Percentiles rank a stretch among this genome's conserved stretches.
These are phyloP conservation scores for Harpalus rubripes DNA, from an alignment of 2,888 invertebrate species.

Conservation along the genomic window DNA sequence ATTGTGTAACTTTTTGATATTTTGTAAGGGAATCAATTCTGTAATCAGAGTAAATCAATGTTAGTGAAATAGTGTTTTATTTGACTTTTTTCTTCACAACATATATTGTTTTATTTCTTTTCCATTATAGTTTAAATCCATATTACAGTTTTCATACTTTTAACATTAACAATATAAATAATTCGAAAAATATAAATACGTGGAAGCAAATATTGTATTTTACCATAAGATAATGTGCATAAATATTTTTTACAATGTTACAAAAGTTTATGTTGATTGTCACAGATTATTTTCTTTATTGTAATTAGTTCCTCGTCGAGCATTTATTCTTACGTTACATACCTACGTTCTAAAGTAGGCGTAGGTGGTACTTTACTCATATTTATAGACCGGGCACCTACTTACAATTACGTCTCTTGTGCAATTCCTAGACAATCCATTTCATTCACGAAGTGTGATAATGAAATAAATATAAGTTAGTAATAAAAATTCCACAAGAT, in stretches of 20 bases:
- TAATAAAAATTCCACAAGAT: slow-evolving; percentile 23
- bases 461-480: slow-evolving; percentile 26
- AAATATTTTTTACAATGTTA: neutral
- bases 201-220: too few species aligned
- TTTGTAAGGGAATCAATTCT: too few species aligned
- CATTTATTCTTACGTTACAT: neutral
- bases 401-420: neutral
- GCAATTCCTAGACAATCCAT: slow-evolving; percentile 11
- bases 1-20: too few species aligned
- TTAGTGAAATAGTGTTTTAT: too few species aligned
- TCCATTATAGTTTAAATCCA: too few species aligned
- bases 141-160: too few species aligned
- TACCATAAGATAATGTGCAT: neutral
- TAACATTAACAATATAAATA: too few species aligned
- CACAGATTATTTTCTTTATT: neutral
- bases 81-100: too few species aligned
- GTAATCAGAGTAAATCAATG: too few species aligned
- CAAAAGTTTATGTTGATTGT: neutral
- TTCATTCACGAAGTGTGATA: slow-evolving; percentile 50
- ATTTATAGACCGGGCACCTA: slow-evolving; percentile 10
- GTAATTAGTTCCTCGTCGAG: neutral
- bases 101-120: too few species aligned
- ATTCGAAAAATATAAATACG: too few species aligned
- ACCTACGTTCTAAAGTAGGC: neutral
- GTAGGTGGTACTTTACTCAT: slow-evolving; percentile 28